Evolutionary conservation across 2,888 invertebrate genomes (phyloP).

Genomic region (Caenorhabditis sp.): DNA sequence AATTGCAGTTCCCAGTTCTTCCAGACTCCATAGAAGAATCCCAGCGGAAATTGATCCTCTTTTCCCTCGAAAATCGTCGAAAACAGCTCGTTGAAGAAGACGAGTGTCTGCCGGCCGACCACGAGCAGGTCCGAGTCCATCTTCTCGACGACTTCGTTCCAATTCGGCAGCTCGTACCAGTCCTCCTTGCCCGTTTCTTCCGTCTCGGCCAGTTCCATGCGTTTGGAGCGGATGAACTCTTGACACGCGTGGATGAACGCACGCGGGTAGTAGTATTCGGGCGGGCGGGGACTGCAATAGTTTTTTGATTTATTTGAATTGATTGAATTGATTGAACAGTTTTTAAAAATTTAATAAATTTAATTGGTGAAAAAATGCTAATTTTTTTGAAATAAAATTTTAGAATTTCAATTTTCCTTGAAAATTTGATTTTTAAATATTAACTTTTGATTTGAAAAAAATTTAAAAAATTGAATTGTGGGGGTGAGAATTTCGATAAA

Average conservation of each 20-base stretch:
- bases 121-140: constrained; percentile 86
- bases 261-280: too few species aligned
- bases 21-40: constrained; percentile 94
- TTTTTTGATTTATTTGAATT: too few species aligned
- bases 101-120: constrained; percentile 85
- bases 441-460: too few species aligned
- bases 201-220: neutral
- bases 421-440: too few species aligned
- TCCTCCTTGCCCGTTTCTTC: neutral
- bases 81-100: constrained; percentile 90
- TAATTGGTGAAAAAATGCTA: too few species aligned
- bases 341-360: too few species aligned
- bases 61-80: constrained; percentile 86
- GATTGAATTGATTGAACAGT: too few species aligned
- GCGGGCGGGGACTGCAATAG: too few species aligned
- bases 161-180: constrained; percentile 86
- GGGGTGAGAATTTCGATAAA: too few species aligned
- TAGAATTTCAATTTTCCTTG: too few species aligned
- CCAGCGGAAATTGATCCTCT: constrained; percentile 87
- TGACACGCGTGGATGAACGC: constrained; percentile 13
- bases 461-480: too few species aligned
- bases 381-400: neutral
- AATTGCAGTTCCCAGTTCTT: constrained; percentile 87
- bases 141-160: constrained; percentile 94
- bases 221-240: constrained; percentile 11